Conservation (phyloP, 2,888 invertebrate species). For the Polylopha cassiicola region DNA sequence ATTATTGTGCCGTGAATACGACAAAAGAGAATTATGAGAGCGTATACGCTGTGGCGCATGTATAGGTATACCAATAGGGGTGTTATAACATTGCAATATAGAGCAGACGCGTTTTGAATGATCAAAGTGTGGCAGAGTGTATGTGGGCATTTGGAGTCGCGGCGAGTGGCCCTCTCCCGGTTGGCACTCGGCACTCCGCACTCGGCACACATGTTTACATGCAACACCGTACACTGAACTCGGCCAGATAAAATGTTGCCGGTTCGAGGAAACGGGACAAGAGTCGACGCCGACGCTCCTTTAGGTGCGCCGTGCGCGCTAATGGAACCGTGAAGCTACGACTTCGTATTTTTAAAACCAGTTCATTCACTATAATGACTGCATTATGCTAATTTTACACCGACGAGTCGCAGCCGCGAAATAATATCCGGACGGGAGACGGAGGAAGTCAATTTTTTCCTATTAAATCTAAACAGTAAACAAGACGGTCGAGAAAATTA, state of each 20-base stretch:
- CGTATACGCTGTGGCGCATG: too few relatives aligned
- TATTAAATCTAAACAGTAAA: constrained; percentile 11
- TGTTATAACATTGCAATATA: too few relatives aligned
- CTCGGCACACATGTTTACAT: constrained; percentile 42
- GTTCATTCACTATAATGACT: constrained; percentile 36
- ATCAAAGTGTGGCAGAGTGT: constrained; percentile 22
- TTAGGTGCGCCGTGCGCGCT: constrained; percentile 33
- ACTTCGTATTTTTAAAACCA: constrained; percentile 35
- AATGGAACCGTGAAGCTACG: constrained; percentile 36
- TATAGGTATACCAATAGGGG: too few relatives aligned
- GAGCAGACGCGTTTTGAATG: constrained; percentile 5
- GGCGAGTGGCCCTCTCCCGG: constrained; percentile 15
- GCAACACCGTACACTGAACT: constrained; percentile 55
- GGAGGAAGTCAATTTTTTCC: constrained; percentile 10
- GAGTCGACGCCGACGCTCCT: constrained; percentile 40
- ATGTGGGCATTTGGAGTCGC: constrained; percentile 21
- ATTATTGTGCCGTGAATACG: too few relatives aligned
- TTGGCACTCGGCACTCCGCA: constrained; percentile 18
- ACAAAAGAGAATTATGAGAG: too few relatives aligned
- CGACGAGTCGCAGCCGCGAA: constrained; percentile 26
- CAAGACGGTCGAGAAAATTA: constrained; percentile 20
- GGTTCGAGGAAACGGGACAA: constrained; percentile 58
- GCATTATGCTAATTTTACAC: constrained; percentile 30
- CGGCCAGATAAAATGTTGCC: constrained; percentile 52
- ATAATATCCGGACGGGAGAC: constrained; percentile 25